Conservation (phyloP, 2,113 vertebrate genomes). For the Halcyon senegalensis region DNA sequence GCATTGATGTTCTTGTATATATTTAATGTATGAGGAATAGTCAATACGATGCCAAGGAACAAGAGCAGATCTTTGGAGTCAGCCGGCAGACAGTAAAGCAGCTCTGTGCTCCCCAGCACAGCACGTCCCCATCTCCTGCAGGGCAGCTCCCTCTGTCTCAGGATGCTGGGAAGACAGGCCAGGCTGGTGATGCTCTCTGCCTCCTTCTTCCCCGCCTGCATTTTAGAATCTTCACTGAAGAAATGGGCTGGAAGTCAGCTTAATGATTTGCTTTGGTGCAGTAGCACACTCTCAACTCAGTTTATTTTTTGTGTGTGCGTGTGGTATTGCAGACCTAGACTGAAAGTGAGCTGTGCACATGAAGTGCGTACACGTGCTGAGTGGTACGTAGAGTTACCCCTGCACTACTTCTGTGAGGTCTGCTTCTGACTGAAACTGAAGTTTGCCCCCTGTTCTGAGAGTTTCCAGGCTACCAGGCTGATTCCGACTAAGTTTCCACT, state of each 20-base stretch:
- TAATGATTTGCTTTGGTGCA: background rate
- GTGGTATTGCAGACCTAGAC: background rate
- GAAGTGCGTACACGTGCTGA: accelerated
- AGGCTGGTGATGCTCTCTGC: background rate
- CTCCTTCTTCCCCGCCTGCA: background rate
- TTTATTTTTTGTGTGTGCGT: background rate
- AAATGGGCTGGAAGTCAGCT: background rate
- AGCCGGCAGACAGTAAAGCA: background rate
- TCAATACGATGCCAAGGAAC: background rate
- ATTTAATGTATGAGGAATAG: background rate
- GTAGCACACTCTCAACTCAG: background rate
- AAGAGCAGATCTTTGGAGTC: background rate
- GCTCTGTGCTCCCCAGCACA: background rate
- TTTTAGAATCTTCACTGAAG: background rate
- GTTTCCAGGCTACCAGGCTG: background rate
- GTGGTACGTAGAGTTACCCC: background rate
- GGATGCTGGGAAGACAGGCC: background rate
- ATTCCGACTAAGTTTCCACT: background rate
- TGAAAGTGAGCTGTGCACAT: background rate
- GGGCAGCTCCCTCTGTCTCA: background rate
- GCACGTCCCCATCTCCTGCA: background rate
- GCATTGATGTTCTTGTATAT: background rate
- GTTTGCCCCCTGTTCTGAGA: background rate
- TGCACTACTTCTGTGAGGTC: background rate
- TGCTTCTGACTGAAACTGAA: background rate